These are phyloP conservation scores for Megalops atlanticus DNA, from an alignment of 2,113 vertebrate genomes.

Conservation along the genomic window DNA sequence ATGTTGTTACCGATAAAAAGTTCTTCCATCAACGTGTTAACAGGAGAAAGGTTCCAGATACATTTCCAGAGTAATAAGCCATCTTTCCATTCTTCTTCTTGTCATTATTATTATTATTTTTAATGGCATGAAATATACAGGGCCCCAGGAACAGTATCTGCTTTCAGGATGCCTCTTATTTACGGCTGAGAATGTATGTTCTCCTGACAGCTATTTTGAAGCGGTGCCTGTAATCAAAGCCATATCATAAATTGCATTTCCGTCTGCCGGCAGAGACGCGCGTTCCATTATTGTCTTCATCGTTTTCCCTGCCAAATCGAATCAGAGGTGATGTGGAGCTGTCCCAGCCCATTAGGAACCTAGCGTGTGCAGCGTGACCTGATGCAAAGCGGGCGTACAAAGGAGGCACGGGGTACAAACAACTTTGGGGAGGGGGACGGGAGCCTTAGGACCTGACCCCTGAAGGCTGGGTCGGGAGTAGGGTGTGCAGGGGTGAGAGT, in stretches of 20 bases:
- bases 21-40: neutral
- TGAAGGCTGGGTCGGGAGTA: no score
- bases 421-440: neutral
- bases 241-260: neutral
- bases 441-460: no score
- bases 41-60: neutral
- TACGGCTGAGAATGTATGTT: neutral
- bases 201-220: neutral
- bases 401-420: no score
- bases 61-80: neutral
- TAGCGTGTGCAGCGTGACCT: no score
- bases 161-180: neutral
- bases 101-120: no score
- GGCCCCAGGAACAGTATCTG: neutral
- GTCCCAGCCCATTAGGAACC: neutral
- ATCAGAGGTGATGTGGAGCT: neutral
- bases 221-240: neutral
- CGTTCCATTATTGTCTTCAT: neutral
- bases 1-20: neutral
- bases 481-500: no score
- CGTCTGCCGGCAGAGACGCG: neutral
- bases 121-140: neutral
- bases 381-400: no score
- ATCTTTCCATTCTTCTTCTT: neutral
- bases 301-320: neutral